Evolutionary conservation across 1,140 invertebrate species (phyloP).

Genomic region (Drosophila virilis): DNA sequence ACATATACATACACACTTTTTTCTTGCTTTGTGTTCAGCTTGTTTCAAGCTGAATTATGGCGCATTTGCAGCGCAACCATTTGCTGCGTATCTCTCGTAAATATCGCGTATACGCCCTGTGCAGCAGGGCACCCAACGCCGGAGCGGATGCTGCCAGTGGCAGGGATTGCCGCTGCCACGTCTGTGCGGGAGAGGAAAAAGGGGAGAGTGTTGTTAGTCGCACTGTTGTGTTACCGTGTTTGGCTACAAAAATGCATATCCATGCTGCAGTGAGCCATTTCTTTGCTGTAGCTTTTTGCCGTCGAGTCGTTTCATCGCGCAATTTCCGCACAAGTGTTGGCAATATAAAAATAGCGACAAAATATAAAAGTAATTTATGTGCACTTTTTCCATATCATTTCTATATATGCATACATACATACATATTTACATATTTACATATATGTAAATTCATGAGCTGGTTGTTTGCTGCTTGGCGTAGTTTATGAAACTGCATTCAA

Average conservation of each 20-base stretch:
- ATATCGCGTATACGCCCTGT: slow-evolving; percentile 64
- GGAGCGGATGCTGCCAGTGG: slow-evolving; percentile 24
- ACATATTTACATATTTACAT: slow-evolving; percentile 23
- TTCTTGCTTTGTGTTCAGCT: slow-evolving; percentile 29
- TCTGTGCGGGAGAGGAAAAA: not conserved
- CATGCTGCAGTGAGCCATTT: slow-evolving; percentile 60
- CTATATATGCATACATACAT: slow-evolving; percentile 42
- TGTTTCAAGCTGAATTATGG: slow-evolving; percentile 67
- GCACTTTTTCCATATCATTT: slow-evolving; percentile 76
- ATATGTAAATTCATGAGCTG: slow-evolving; percentile 7
- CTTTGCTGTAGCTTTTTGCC: slow-evolving; percentile 51
- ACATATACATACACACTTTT: slow-evolving; percentile 1
- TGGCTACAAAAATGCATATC: slow-evolving; percentile 65
- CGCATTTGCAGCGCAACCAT: slow-evolving; percentile 45
- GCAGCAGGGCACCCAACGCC: slow-evolving; percentile 16
- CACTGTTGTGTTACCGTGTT: slow-evolving; percentile 52
- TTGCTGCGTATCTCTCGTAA: slow-evolving; percentile 64
- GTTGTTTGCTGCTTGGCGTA: slow-evolving; percentile 32
- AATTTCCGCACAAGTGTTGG: slow-evolving; percentile 82
- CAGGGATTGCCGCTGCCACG: not conserved
- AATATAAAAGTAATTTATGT: slow-evolving; percentile 83
- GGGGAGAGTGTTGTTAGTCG: slow-evolving; percentile 9
- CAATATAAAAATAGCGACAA: slow-evolving; percentile 83
- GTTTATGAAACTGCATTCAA: slow-evolving; percentile 62
- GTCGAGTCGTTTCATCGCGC: slow-evolving; percentile 71